phyloP scores from a whole-genome alignment of 2,797 vertebrate genomes.

The Calcarius lapponicus region DNA sequence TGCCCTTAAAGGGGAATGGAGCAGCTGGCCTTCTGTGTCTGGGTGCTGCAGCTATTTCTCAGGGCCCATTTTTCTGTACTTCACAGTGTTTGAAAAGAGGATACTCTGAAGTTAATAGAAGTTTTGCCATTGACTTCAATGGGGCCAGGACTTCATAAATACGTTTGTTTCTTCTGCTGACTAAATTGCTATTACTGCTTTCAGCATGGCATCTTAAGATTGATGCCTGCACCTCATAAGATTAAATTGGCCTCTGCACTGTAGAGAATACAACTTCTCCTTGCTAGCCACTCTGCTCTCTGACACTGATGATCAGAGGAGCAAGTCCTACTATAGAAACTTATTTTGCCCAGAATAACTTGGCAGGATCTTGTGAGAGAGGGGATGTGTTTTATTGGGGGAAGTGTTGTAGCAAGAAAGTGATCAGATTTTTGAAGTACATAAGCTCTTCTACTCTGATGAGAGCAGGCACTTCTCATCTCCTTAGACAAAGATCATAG shows the following conservation, averaged over 20 bases:
- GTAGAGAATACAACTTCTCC: background rate
- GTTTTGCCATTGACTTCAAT: background rate
- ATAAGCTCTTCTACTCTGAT: background rate
- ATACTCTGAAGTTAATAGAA: background rate
- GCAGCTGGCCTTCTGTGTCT: background rate
- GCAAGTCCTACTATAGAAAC: background rate
- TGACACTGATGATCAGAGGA: background rate
- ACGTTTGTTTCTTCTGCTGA: background rate
- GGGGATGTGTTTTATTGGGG: background rate
- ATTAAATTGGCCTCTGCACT: background rate
- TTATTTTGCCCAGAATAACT: background rate
- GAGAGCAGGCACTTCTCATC: background rate
- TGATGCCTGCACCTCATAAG: background rate
- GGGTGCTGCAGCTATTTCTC: background rate
- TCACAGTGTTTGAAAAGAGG: background rate
- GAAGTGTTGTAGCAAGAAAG: background rate
- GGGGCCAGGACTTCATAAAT: background rate
- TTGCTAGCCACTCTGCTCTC: background rate
- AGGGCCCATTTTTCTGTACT: background rate
- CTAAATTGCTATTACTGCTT: background rate
- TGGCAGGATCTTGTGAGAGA: background rate
- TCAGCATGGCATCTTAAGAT: background rate
- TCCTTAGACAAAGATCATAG: background rate
- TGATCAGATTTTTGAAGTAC: background rate
- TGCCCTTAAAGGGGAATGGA: background rate